These are phyloP conservation scores for Zhuqinia jingwanae DNA, from an alignment of 2,888 invertebrate genomes.

Conservation along the genomic window DNA sequence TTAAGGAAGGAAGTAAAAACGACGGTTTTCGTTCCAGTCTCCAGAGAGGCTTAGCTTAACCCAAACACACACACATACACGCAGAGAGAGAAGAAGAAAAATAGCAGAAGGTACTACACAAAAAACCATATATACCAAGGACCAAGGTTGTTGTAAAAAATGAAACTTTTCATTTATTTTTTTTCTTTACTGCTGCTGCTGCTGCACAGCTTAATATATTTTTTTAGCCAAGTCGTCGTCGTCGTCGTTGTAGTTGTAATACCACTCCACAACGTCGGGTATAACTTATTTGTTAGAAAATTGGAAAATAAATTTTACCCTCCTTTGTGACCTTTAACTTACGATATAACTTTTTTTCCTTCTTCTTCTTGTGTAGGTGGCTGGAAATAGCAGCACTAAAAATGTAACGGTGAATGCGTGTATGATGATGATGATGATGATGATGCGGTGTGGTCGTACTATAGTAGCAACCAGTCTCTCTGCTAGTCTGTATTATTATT, in stretches of 20 bases:
- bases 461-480: no score
- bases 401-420: no score
- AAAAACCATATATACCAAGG: background rate
- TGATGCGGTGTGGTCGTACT: background rate
- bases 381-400: no score
- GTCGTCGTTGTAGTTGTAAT: background rate
- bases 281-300: constrained; percentile 51
- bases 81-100: constrained; percentile 3
- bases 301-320: constrained; percentile 53
- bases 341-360: constrained; percentile 41
- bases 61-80: background rate
- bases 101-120: no score
- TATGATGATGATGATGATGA: background rate
- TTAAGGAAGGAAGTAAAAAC: no score
- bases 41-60: no score
- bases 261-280: background rate
- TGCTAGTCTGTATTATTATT: background rate
- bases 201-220: no score
- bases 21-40: no score
- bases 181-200: background rate
- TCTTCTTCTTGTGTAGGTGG: background rate
- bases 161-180: constrained; percentile 27
- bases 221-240: background rate
- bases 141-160: constrained; percentile 14
- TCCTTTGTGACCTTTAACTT: constrained; percentile 55